A percentile compares a stretch with the other conserved stretches of the same genome.
Evolutionary conservation across 1,140 invertebrate species (phyloP).

Genomic region (Neodiprion pinetum): DNA sequence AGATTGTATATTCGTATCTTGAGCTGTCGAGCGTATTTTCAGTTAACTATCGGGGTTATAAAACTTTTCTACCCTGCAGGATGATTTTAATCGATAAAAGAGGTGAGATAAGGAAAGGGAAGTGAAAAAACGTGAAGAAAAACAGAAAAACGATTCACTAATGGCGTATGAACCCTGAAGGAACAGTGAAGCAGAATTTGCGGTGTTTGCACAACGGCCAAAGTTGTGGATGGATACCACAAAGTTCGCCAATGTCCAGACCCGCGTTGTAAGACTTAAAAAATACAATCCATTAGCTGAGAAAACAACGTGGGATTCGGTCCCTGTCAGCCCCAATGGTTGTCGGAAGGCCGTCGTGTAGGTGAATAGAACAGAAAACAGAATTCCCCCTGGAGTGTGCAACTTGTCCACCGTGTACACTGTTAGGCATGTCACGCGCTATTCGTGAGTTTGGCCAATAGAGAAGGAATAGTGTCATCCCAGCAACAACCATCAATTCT

Average conservation of each 20-base stretch:
- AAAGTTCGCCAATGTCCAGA: not conserved
- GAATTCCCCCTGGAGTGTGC: not conserved
- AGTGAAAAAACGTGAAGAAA: not conserved
- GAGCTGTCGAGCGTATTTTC: not conserved
- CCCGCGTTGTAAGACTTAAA: not conserved
- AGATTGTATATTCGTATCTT: not conserved
- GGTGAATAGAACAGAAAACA: not conserved
- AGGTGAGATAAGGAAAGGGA: not conserved
- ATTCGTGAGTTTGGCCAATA: too few relatives aligned
- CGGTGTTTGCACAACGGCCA: not conserved
- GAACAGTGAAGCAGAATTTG: not conserved
- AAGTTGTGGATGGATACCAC: conserved; percentile 7
- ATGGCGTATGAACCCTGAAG: not conserved
- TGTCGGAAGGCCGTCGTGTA: not conserved
- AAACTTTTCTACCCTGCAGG: not conserved
- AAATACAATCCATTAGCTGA: conserved; percentile 7
- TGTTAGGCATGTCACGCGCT: too few relatives aligned
- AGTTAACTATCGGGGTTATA: not conserved
- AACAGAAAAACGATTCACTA: not conserved
- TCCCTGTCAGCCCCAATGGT: not conserved
- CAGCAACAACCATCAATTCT: too few relatives aligned
- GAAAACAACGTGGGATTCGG: not conserved
- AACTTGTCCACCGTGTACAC: too few relatives aligned
- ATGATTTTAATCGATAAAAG: not conserved
- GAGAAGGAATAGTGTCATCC: too few relatives aligned